Evolutionary conservation across 2,888 invertebrate species (phyloP), one percentile per base, ranked within the genome.

Genomic region (Drosophila ustulata): DNA sequence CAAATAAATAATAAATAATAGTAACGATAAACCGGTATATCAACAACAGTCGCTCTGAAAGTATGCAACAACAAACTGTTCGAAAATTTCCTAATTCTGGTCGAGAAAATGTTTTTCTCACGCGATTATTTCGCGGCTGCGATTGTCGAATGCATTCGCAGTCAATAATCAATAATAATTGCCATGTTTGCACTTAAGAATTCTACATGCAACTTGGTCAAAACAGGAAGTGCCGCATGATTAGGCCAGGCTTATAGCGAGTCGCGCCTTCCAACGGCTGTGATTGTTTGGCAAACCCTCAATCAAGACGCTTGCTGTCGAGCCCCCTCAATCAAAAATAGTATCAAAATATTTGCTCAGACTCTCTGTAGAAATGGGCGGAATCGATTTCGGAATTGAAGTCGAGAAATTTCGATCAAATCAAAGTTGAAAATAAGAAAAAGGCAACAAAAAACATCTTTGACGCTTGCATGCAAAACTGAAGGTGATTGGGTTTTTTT

Each of bases 401-500:
- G 30, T 80, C 77, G 58, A 69, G 77, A 78, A 72, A 76, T 80
- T 78, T 80, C 77, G 65, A 72, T 34, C 41, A 56, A 63, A 46
- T 25, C 23, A 43, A 41, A 43, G n/a, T 32, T 5, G 26, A 56
- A 62, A 55, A 37, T n/a, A n/a, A 37, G 37, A 11, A n/a, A n/a
- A n/a, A n/a, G 4, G n/a, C 46, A 37, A 37, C 53, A 61, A 25
- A 45, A 66, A 51, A 30, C 25, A 13, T 49, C 49, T 62, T 57
- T 61, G 59, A 47, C 37, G 73, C 47, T 64, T 65, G 74, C 62
- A 69, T 75, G 66, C 69, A 69, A 71, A 79, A 71, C 50, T 71
- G 82, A 80, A 82, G 82, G 80, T 82, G 76, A 82, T 80, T 80
- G 51, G 65, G 80, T 81, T 82, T 75, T 71, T 75, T 66, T 66